A percentile compares a stretch with the other conserved stretches of the same genome.
Evolutionary conservation across 2,797 vertebrate genomes (phyloP).

Genomic region (Psittacula derbiana): DNA sequence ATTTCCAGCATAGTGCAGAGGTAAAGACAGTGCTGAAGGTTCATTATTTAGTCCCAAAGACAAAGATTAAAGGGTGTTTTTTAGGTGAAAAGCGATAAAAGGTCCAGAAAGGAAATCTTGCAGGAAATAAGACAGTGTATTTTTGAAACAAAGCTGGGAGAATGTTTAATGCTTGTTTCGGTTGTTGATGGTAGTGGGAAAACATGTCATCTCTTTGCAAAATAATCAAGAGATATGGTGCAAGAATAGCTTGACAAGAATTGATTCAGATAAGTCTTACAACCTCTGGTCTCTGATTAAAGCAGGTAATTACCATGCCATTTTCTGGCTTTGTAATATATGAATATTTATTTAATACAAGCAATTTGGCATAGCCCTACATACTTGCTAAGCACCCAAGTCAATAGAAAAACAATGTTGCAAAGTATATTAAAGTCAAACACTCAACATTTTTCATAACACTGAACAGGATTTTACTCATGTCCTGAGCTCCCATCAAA

Average conservation of each 20-base stretch:
- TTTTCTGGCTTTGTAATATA: not conserved
- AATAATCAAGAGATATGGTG: not conserved
- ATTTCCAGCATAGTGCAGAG: not conserved
- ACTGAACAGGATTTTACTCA: not conserved
- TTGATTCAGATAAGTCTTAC: not conserved
- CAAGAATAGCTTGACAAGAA: not conserved
- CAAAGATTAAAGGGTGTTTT: not conserved
- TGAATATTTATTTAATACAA: not conserved
- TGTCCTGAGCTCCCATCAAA: not conserved
- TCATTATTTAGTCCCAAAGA: not conserved
- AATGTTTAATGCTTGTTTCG: not conserved
- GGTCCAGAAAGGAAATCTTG: not conserved
- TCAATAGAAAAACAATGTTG: not conserved
- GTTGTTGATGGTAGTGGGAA: not conserved
- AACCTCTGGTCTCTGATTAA: not conserved
- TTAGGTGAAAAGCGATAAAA: not conserved
- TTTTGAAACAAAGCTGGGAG: not conserved
- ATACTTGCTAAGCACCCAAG: not conserved
- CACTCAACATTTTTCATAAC: not conserved
- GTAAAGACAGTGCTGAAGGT: not conserved
- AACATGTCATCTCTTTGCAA: not conserved
- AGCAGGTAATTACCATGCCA: not conserved
- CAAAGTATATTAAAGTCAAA: not conserved
- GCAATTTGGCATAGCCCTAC: not conserved
- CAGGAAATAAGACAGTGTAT: not conserved